phyloP scores from a whole-genome alignment of 1,140 invertebrate species.

The Hypsibius dujardini region DNA sequence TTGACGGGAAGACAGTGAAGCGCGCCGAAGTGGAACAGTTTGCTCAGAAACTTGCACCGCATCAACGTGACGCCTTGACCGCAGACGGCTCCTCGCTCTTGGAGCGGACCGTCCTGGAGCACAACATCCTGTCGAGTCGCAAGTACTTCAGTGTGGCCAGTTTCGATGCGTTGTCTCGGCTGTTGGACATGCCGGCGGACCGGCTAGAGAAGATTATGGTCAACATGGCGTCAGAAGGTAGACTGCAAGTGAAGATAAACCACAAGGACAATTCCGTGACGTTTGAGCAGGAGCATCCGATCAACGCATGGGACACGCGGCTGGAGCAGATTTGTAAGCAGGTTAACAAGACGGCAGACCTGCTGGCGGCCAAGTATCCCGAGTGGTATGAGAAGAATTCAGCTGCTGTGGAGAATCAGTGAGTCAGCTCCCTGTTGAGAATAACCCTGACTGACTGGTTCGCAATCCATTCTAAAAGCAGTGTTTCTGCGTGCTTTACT shows the following conservation, averaged over 20 bases:
- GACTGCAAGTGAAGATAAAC: background rate
- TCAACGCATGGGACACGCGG: constrained; percentile 5
- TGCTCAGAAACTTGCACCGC: background rate
- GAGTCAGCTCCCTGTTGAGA: too few relatives aligned
- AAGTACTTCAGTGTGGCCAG: constrained; percentile 14
- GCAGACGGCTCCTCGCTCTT: background rate
- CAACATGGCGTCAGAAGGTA: background rate
- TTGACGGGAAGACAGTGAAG: constrained; percentile 5
- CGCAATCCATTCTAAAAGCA: too few relatives aligned
- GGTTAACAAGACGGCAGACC: background rate
- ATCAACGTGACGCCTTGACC: constrained; percentile 10
- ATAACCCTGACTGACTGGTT: too few relatives aligned
- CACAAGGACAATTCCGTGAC: background rate
- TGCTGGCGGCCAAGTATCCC: background rate
- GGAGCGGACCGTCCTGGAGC: constrained; percentile 13
- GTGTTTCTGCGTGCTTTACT: too few relatives aligned
- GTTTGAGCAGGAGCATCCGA: constrained; percentile 7
- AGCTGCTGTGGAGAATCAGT: too few relatives aligned
- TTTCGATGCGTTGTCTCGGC: constrained; percentile 3
- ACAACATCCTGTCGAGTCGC: constrained; percentile 7
- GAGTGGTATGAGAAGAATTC: background rate
- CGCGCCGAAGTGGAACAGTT: background rate
- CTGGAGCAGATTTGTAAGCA: background rate
- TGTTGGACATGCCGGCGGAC: constrained; percentile 10
- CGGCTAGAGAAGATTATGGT: constrained; percentile 9